Evolutionary conservation across 2,113 vertebrate genomes (phyloP).

Genomic region (Bothrops jararaca): DNA sequence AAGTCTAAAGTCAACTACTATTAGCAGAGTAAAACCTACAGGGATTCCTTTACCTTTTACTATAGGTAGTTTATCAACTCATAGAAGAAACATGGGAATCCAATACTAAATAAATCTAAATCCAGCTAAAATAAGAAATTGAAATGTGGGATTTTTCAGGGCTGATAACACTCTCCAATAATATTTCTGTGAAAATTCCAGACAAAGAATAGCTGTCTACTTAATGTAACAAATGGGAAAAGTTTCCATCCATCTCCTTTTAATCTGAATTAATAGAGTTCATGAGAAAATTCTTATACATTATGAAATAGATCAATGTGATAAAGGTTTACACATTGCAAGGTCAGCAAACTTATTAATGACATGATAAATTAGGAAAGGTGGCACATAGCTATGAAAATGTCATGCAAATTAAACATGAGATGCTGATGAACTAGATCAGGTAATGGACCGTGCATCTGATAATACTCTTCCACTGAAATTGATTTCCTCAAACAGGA

Average conservation of each 20-base stretch:
- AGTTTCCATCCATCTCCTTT: background rate
- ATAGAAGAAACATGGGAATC: conserved; percentile 23
- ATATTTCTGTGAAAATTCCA: background rate
- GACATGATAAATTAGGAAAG: background rate
- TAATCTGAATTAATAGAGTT: background rate
- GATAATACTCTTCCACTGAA: background rate
- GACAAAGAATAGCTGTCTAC: background rate
- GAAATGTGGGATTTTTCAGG: background rate
- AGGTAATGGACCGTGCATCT: background rate
- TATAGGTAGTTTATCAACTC: conserved; percentile 1
- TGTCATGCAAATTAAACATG: background rate
- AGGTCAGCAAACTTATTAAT: background rate
- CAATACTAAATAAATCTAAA: conserved; percentile 15
- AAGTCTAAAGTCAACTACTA: background rate
- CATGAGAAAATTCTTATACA: background rate
- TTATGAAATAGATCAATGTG: background rate
- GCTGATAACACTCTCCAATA: background rate
- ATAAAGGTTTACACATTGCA: background rate
- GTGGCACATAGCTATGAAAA: conserved; percentile 13
- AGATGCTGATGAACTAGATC: conserved; percentile 4
- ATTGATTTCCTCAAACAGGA: background rate
- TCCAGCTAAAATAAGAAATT: background rate
- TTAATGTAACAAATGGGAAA: background rate
- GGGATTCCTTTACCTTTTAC: background rate
- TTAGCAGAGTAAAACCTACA: background rate